Evolutionary conservation across 2,888 invertebrate species (phyloP).

Genomic region (Hesperia comma): DNA sequence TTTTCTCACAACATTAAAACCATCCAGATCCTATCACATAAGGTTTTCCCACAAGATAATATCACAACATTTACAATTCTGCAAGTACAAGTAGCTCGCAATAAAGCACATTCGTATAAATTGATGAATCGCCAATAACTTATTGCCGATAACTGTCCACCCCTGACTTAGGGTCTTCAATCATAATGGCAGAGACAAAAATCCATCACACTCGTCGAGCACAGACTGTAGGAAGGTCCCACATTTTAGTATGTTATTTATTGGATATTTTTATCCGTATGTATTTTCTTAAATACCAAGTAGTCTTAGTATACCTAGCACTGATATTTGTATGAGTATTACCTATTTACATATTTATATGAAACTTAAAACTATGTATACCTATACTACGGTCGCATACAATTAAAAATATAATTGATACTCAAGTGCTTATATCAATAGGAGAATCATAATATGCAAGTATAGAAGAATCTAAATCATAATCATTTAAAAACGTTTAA

Average conservation of each 20-base stretch:
- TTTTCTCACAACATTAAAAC: slow-evolving; percentile 30
- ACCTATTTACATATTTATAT: no score
- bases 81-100: slow-evolving; percentile 6
- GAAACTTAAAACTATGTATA: no score
- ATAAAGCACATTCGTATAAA: background rate
- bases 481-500: no score
- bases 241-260: background rate
- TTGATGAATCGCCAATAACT: slow-evolving; percentile 24
- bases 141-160: slow-evolving; percentile 18
- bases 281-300: no score
- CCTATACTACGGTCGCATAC: no score
- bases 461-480: no score
- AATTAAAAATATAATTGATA: no score
- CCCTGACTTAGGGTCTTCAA: background rate
- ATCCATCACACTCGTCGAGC: background rate
- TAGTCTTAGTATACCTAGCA: no score
- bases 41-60: slow-evolving; percentile 30
- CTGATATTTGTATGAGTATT: no score
- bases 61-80: slow-evolving; percentile 27
- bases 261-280: no score
- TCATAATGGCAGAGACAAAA: background rate
- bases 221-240: background rate
- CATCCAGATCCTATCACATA: slow-evolving; percentile 21
- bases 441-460: no score
- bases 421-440: no score